Evolutionary conservation across 2,113 vertebrate species (phyloP).

Genomic region (Vicugna pacos): DNA sequence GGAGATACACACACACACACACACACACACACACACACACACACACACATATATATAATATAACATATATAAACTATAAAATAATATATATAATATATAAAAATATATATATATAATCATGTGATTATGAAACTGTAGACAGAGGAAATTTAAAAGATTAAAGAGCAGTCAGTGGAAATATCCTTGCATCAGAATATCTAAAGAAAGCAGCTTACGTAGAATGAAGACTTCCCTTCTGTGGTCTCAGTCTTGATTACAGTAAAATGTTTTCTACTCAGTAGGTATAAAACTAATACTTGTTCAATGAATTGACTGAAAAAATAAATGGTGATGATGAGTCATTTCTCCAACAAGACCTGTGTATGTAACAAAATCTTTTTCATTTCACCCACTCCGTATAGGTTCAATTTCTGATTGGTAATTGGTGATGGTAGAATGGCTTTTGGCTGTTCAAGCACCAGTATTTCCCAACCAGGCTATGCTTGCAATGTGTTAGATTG

Average conservation of each 20-base stretch:
- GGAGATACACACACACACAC: too few species aligned
- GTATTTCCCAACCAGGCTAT: not conserved
- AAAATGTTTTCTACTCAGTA: not conserved
- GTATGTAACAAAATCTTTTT: not conserved
- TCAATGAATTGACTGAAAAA: not conserved
- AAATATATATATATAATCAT: not conserved
- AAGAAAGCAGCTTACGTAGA: not conserved
- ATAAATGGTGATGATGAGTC: not conserved
- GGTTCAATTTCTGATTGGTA: not conserved
- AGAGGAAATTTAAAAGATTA: not conserved
- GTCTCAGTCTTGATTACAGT: not conserved
- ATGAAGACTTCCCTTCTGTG: not conserved
- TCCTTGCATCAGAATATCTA: not conserved
- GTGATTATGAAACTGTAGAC: not conserved
- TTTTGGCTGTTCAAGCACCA: not conserved
- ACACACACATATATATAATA: too few species aligned
- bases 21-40: too few species aligned
- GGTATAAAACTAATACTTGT: constrained; percentile 17
- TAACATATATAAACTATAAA: too few species aligned
- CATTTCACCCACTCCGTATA: fast-evolving
- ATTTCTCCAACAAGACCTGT: not conserved
- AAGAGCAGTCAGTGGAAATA: not conserved
- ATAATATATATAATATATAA: too few species aligned
- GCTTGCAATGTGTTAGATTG: not conserved
- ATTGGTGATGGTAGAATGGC: not conserved